Conservation (phyloP, 2,797 vertebrate genomes). For the Epinephelus awoara region DNA sequence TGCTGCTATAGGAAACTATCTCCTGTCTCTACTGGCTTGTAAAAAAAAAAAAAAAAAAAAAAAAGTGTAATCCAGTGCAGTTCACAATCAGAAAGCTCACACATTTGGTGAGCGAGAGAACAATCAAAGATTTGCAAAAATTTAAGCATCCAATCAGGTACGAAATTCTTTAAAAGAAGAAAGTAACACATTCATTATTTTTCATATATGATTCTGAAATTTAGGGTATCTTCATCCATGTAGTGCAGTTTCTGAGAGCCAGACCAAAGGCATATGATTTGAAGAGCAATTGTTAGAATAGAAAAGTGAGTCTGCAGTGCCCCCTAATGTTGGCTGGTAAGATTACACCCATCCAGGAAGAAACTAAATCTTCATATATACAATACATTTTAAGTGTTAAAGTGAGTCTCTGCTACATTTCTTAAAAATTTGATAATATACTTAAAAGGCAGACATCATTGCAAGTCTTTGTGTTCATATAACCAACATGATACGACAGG, state of each 20-base stretch:
- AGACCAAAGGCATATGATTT: not conserved
- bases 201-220: not conserved
- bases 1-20: not conserved
- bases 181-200: not conserved
- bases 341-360: constrained; percentile 16
- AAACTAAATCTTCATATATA: not conserved
- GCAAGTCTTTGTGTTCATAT: not conserved
- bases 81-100: not conserved
- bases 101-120: not conserved
- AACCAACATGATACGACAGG: not conserved
- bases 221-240: not conserved
- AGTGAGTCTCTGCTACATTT: not conserved
- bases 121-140: not conserved
- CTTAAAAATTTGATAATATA: not conserved
- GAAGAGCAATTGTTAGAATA: not conserved
- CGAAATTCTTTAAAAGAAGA: not conserved
- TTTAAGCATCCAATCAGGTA: not conserved
- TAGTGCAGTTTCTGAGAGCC: constrained; percentile 9
- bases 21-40: not conserved
- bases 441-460: constrained; percentile 1
- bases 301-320: constrained; percentile 42
- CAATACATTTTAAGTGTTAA: not conserved
- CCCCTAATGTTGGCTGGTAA: constrained; percentile 47
- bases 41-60: not conserved
- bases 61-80: not conserved